Evolutionary conservation across 2,888 invertebrate genomes (phyloP), one percentile per base, ranked within the genome.

Genomic region (Acrobasis repandana): DNA sequence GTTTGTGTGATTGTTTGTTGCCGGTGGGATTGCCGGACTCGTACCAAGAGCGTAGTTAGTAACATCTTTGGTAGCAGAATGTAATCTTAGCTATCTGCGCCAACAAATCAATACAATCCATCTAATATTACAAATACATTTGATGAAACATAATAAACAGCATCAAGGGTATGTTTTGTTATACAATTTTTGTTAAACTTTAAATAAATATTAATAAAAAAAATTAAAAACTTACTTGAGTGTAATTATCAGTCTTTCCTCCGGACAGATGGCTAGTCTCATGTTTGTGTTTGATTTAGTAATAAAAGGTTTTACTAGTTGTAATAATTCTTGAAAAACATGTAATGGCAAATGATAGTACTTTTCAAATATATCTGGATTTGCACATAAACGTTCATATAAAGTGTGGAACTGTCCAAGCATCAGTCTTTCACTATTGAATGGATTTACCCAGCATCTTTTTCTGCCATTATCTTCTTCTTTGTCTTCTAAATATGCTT

Each of bases 301-400:
- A 63, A 65, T 63, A 60, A 63, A 61, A 63, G 61, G 61, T 61
- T 63, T 63, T 59, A 61, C 5, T 56, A 54, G 60, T 38, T 58
- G 58, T 58, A 56, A 59, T 56, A 56, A 62, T 62, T 58, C 58
- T 61, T 58, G 56, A 63, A 65, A 63, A 63, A 63, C 58, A 63
- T 63, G 61, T 63, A 63, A 63, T 65, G 61, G 64, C 64, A 64
- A 52, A 62, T 60, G 62, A 52, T 62, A 63, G 62, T 62, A 63
- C 28, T 65, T 61, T 64, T 64, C 50, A 62, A 62, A 64, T 48
- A 62, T 61, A 58, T 36, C 36, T 36, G 36, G 36, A 36, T 36
- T 36, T 36, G 36, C 36, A 36, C 36, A 36, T 36, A 36, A 36
- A 61, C 59, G 62, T 65, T 63, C 63, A 65, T 61, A 63, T 63